Base-by-base conservation (phyloP, 2,797 vertebrate genomes). In the Gila robusta region DNA sequence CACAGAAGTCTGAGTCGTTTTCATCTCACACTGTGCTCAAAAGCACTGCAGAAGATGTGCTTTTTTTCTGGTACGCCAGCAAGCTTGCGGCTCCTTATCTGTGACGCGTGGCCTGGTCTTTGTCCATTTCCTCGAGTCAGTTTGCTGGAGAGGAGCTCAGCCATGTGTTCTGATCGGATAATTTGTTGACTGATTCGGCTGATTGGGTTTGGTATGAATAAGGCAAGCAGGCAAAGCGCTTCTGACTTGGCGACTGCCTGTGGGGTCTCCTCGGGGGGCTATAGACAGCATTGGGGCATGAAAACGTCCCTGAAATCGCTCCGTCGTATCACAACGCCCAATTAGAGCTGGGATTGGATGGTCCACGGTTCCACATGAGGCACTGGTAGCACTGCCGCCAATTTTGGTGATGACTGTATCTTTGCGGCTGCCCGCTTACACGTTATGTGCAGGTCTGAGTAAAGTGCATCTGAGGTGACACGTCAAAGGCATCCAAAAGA, bases 321-420 rank as follows among this genome's bases (percentile, higher is more conserved):
- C 91, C 88, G 86, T 93, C 83, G 81, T 88, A 90, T 93, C 90
- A 92, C 92, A 89, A 88, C 49, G 89, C 90, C 92, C 93, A 94
- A 94, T 94, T 93, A 93, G 91, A 89, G 89, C 85, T 81, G 54
- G 82, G 85, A 86, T 82, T 79, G 88, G 89, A 88, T 88, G 84
- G 87, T 88, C 86, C 92, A 90, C 19, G 26, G 62, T 72, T 79
- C 56, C 74, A 83, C 49, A 81, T 47, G 54, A 73, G 70, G 69
- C 44, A 17, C 59, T 62, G 64, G 62, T 49, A 73, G 52, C 80
- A 37, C 28, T 47, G 37, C 10, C 28, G 72, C 35, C 81, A 70
- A 78, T 70, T 59, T 67, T 37, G 66, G 72, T 62, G 47, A 70
- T 76, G 72, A 67, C 52, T 28, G 41, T 23, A 9, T 47, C 17